Base-by-base conservation (phyloP, 2,888 invertebrate genomes). In the Aphrophora alni region DNA sequence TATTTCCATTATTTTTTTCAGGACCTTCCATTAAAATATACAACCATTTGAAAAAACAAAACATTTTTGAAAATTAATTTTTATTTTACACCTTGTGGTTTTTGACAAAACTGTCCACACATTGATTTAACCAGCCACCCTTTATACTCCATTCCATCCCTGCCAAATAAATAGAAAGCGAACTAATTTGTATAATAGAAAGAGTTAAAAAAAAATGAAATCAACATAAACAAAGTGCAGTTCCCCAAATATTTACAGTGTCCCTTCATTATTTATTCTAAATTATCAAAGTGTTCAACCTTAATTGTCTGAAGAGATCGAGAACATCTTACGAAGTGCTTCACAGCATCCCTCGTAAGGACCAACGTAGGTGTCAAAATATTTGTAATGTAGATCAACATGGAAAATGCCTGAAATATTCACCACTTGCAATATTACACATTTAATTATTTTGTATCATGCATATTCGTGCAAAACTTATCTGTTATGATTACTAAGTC, bases 331-430 rank as follows among this genome's bases (percentile, higher is more conserved):
- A 38, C 28, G 8, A 73, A 10, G 33, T n/a, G 28, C 24, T 73
- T 33, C 28, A 28, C 38, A 38, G 73, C 28, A 12, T 33, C n/a
- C 73, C 10, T 27, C 21, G 28, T 8, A 1, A 38, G 10, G 7
- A 21, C 28, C 73, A 73, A 21, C 4, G 38, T 3, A 10, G 73
- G 38, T 3, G 24, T 14, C 21, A 28, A 1, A 21, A 73, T 59
- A 59, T 59, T 17, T 24, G 24, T 73, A 21, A 73, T 38, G 12
- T 26, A 73, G 0, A 24, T 38, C 24, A 73, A 73, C 24, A 38
- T 24, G 17, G 73, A 71, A 70, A 80, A 76, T 33, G 70, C 76
- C 80, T 80, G 80, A n/a, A 80, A 80, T 26, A 21, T 59, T 59
- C 21, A 21, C 21, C n/a, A 21, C 5, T 7, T 21, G 21, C 21